Percentiles rank a stretch among this genome's conserved stretches.
Conservation (phyloP, 2,113 vertebrate genomes). For the Xerus inauris region DNA sequence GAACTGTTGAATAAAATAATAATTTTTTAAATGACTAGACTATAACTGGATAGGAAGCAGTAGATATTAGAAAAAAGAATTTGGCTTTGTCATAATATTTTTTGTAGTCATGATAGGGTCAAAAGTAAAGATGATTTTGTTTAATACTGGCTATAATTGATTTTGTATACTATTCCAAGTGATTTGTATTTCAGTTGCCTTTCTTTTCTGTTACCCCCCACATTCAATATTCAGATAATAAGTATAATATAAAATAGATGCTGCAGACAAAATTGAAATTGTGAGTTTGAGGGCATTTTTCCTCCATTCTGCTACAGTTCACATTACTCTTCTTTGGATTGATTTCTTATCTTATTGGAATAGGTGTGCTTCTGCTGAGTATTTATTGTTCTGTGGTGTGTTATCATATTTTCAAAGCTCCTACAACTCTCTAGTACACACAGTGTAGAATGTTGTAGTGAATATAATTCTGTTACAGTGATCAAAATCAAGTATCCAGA, state of each 20-base stretch:
- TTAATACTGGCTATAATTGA: not conserved
- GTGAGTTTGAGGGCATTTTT: not conserved
- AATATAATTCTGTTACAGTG: not conserved
- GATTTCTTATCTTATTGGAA: not conserved
- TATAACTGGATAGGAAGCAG: not conserved
- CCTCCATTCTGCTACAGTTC: not conserved
- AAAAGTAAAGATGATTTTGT: slow-evolving; percentile 1
- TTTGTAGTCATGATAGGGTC: not conserved
- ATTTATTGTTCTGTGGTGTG: not conserved
- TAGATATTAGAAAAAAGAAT: not conserved
- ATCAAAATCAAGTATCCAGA: not conserved
- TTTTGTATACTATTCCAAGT: not conserved
- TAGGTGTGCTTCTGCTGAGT: not conserved
- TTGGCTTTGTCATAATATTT: not conserved
- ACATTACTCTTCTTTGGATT: not conserved
- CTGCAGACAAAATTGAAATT: not conserved
- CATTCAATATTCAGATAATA: not conserved
- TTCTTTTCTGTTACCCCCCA: not conserved
- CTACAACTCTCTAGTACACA: not conserved
- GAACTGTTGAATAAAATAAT: not conserved
- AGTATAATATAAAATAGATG: not conserved
- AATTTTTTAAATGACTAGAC: not conserved
- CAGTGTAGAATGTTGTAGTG: not conserved
- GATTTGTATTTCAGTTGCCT: not conserved
- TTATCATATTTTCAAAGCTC: not conserved